Evolutionary conservation across 2,888 invertebrate species (phyloP).

Genomic region (Euproctis similis): DNA sequence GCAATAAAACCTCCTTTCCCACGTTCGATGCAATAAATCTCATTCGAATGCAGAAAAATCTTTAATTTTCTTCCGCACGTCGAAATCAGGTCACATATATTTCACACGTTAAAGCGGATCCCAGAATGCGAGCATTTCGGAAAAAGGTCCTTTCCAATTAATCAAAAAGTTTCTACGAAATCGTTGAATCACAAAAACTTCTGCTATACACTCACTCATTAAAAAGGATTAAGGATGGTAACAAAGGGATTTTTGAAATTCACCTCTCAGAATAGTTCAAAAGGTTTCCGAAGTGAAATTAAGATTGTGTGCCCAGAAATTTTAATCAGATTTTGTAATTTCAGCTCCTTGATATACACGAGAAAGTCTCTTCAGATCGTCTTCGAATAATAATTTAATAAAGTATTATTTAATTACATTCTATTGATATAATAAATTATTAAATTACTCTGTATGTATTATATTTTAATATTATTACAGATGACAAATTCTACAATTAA

Average conservation of each 20-base stretch:
- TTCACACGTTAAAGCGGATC: constrained; percentile 16
- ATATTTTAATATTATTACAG: too few species aligned
- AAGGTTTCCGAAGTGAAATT: constrained; percentile 17
- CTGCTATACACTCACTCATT: constrained; percentile 23
- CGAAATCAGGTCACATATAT: constrained; percentile 13
- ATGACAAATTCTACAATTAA: too few species aligned
- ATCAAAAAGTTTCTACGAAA: constrained; percentile 19
- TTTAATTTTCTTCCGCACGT: constrained; percentile 9
- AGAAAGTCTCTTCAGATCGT: constrained; percentile 9
- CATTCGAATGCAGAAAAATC: neutral
- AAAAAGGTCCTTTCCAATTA: constrained; percentile 24
- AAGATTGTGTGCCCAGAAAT: constrained; percentile 19
- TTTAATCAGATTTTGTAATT: constrained; percentile 22
- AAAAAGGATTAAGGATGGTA: constrained; percentile 12
- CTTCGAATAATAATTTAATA: constrained; percentile 2
- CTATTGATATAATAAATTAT: too few species aligned
- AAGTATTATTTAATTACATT: constrained; percentile 2
- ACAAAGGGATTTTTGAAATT: constrained; percentile 28
- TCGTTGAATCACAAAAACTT: constrained; percentile 24
- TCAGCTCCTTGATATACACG: constrained; percentile 3
- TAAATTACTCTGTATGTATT: too few species aligned
- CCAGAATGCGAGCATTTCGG: constrained; percentile 17
- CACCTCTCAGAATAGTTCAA: constrained; percentile 23
- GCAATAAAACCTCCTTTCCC: too few species aligned
- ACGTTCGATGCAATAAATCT: too few species aligned